phyloP scores from a whole-genome alignment of 2,888 invertebrate genomes.

The Ephialtes manifestator region DNA sequence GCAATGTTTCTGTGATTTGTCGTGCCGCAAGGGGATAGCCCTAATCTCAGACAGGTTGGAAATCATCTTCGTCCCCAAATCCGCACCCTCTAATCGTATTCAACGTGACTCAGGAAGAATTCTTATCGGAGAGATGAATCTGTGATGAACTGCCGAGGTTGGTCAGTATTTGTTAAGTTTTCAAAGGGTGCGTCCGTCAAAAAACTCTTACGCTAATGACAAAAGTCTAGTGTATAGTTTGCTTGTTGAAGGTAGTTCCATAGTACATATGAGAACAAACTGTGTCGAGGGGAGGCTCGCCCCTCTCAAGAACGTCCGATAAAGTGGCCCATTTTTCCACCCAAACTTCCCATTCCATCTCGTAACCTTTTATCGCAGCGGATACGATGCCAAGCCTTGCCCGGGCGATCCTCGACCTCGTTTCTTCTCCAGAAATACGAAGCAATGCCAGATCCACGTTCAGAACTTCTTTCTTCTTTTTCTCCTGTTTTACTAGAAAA shows the following conservation, averaged over 20 bases:
- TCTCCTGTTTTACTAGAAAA: not conserved
- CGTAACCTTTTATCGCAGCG: constrained; percentile 38
- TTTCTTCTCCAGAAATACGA: constrained; percentile 23
- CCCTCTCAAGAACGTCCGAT: constrained; percentile 17
- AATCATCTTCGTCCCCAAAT: not conserved
- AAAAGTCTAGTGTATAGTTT: not conserved
- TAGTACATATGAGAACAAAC: constrained; percentile 14
- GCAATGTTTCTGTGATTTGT: not conserved
- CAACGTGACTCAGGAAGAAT: constrained; percentile 29
- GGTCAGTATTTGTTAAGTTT: constrained; percentile 11
- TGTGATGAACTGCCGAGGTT: constrained; percentile 3
- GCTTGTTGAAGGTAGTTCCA: not conserved
- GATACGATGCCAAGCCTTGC: constrained; percentile 56
- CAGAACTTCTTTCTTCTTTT: constrained; percentile 8
- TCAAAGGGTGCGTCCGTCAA: constrained; percentile 10
- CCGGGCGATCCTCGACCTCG: constrained; percentile 46
- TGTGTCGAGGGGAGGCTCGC: constrained; percentile 41
- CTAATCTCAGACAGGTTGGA: not conserved
- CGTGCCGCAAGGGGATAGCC: not conserved
- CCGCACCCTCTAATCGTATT: constrained; percentile 25
- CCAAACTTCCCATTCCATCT: constrained; percentile 37
- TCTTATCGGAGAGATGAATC: not conserved
- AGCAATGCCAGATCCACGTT: constrained; percentile 1
- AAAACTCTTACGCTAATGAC: not conserved
- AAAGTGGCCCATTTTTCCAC: constrained; percentile 47